Evolutionary conservation across 35 echinoderm and acorn worm genomes (phyloP).

Genomic region (Amphiura filiformis): DNA sequence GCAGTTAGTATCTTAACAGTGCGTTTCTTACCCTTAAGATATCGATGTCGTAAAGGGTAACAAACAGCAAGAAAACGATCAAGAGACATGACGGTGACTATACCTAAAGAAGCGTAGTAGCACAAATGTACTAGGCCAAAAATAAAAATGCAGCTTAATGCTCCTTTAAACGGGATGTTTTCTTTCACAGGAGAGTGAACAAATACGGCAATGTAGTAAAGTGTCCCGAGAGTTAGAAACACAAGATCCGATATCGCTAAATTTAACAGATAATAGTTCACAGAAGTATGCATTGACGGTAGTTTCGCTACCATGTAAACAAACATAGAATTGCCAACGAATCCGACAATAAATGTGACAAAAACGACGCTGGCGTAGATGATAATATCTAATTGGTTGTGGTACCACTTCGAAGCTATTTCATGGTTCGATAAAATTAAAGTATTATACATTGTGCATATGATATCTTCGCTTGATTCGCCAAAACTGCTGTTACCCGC

Average conservation of each 20-base stretch:
- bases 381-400: neutral
- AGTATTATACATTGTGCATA: too few relatives aligned
- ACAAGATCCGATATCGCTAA: constrained; percentile 44
- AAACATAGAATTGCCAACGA: constrained; percentile 61
- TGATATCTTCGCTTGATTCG: too few relatives aligned
- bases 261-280: constrained; percentile 63
- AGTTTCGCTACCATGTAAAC: constrained; percentile 34
- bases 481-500: too few relatives aligned
- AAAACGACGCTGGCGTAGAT: constrained; percentile 16
- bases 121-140: constrained; percentile 15
- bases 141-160: neutral
- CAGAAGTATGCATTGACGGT: constrained; percentile 56
- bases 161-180: neutral
- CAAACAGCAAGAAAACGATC: constrained; percentile 72
- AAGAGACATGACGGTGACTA: constrained; percentile 50
- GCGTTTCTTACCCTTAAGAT: too few relatives aligned
- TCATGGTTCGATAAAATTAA: too few relatives aligned
- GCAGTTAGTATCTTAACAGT: too few relatives aligned
- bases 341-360: constrained; percentile 33
- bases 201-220: constrained; percentile 7
- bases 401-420: neutral
- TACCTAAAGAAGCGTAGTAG: constrained; percentile 55
- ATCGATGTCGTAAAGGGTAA: constrained; percentile 41
- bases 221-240: constrained; percentile 12
- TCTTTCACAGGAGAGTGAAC: neutral